Percentiles rank a stretch among this genome's conserved stretches.
Conservation (phyloP, 2,888 invertebrate species). For the Drosophila yooni region DNA sequence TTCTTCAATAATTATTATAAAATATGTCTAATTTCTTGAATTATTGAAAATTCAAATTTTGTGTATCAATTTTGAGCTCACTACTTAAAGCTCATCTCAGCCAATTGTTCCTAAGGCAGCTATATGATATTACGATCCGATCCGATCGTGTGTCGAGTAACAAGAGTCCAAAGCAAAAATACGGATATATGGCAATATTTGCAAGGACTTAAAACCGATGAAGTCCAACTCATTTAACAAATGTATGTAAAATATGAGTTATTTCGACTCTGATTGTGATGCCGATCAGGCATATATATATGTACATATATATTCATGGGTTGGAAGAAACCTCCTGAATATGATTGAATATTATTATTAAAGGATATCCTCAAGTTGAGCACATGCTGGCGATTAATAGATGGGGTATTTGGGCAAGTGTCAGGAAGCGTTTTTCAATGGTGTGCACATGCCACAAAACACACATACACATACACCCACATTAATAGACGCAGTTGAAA, state of each 20-base stretch:
- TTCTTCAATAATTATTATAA: no score
- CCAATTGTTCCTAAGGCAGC: neutral
- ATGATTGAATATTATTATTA: neutral
- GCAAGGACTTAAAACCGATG: no score
- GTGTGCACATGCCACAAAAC: constrained; percentile 38
- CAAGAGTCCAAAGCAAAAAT: no score
- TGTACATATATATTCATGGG: no score
- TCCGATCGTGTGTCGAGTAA: neutral
- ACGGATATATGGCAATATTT: no score
- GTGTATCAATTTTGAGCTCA: neutral
- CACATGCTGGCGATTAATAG: neutral
- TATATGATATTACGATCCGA: neutral
- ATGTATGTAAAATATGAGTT: neutral
- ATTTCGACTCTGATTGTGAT: neutral
- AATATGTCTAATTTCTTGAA: no score
- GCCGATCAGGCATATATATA: neutral
- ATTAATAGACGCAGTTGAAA: neutral
- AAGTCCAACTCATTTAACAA: no score
- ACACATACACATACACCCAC: constrained; percentile 20
- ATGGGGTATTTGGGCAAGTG: constrained; percentile 4
- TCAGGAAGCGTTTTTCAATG: constrained; percentile 17
- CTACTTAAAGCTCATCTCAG: neutral
- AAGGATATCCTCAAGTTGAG: neutral
- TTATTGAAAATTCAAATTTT: no score
- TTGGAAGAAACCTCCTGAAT: no score